Evolutionary conservation across 37 sponge, comb jelly and placozoan genomes (phyloP).

Genomic region (Axinella damicornis): DNA sequence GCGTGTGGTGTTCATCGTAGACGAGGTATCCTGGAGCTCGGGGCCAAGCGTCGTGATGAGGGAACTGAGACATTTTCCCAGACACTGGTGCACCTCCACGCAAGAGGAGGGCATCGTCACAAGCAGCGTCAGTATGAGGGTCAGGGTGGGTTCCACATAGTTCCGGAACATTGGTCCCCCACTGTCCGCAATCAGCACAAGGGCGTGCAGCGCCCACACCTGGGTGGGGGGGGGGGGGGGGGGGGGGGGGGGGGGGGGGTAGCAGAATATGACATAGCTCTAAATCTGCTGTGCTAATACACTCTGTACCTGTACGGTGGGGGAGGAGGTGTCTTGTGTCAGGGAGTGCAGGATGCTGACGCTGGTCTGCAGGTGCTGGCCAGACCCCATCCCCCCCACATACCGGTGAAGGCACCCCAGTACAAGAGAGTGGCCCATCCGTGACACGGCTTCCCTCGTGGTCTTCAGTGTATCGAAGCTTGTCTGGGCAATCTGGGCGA

Average conservation of each 20-base stretch:
- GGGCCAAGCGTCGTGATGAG: conserved; percentile 97
- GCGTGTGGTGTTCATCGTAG: conserved; percentile 55
- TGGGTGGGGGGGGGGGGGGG: conserved; percentile 29
- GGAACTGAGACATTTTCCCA: conserved; percentile 92
- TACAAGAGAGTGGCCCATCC: conserved; percentile 92
- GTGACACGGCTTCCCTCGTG: conserved; percentile 63
- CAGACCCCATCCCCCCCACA: conserved; percentile 94
- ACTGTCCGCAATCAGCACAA: conserved; percentile 90
- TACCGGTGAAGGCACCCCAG: conserved; percentile 96
- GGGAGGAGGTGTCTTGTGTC: conserved; percentile 70
- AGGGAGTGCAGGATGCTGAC: conserved; percentile 84
- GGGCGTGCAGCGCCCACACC: conserved; percentile 96
- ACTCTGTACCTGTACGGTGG: conserved; percentile 55
- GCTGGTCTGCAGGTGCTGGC: conserved; percentile 88
- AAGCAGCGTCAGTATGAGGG: conserved; percentile 78
- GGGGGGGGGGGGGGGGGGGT: neutral
- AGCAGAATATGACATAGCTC: too few relatives aligned
- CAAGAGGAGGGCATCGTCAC: conserved; percentile 64
- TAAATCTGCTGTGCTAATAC: too few relatives aligned
- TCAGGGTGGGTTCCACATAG: conserved; percentile 86
- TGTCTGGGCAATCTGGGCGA: conserved; percentile 85
- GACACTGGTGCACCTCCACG: conserved; percentile 87
- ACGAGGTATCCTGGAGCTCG: conserved; percentile 85
- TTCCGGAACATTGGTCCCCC: conserved; percentile 98
- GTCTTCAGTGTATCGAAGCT: conserved; percentile 82